phyloP scores from a whole-genome alignment of 2,797 vertebrate genomes.

The Coluber constrictor region DNA sequence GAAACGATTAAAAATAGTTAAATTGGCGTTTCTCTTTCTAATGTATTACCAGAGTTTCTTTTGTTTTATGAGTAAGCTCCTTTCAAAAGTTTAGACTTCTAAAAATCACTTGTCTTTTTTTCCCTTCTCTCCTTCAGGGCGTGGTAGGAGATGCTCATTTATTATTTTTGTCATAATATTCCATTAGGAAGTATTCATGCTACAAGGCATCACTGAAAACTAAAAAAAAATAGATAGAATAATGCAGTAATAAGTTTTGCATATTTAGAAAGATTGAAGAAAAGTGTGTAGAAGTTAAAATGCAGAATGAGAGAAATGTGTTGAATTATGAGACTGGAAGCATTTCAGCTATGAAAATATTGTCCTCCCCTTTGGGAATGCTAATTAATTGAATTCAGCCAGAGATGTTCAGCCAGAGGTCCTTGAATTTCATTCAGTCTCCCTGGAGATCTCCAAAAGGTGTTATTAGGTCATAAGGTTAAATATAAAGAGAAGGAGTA shows the following conservation, averaged over 20 bases:
- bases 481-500: background rate
- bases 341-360: background rate
- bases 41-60: constrained; percentile 43
- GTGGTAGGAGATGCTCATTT: constrained; percentile 49
- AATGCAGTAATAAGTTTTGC: constrained; percentile 38
- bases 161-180: constrained; percentile 43
- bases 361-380: background rate
- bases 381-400: background rate
- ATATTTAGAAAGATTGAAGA: constrained; percentile 43
- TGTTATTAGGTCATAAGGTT: background rate
- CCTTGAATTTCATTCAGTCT: background rate
- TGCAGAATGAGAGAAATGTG: background rate
- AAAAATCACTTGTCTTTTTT: constrained; percentile 54
- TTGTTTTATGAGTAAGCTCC: constrained; percentile 49
- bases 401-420: background rate
- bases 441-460: background rate
- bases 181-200: constrained; percentile 56
- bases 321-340: background rate
- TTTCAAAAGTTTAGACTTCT: constrained; percentile 43
- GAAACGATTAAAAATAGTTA: constrained; percentile 49
- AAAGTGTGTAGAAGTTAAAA: constrained; percentile 7
- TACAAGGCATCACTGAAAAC: constrained; percentile 45
- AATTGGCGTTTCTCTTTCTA: constrained; percentile 12
- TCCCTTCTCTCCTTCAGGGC: background rate
- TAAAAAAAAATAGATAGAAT: constrained; percentile 33